Base-by-base conservation (phyloP, 1,140 invertebrate genomes). In the Euwallacea fornicatus region DNA sequence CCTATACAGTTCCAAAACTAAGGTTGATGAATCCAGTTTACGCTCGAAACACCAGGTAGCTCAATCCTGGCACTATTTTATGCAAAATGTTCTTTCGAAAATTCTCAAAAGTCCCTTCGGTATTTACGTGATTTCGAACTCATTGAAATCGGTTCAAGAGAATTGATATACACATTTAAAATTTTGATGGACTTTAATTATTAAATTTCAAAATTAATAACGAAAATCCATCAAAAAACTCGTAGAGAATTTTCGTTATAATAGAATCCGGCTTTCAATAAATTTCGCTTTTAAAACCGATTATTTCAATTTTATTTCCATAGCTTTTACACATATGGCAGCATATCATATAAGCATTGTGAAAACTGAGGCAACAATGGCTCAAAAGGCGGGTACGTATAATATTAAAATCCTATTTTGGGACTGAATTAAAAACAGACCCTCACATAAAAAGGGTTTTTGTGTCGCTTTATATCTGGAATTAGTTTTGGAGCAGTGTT, bases 221-320 rank as follows among this genome's bases (percentile, higher is more conserved):
- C 21, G 21, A 33, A 33, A 33, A 13, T 50, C 13, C 46, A 58
- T 15, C 21, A 33, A 33, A 33, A 33, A 33, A 33, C 21, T 33
- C 21, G 21, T 33, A 33, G 21, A 62, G 42, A n/a, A 63, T 63
- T 63, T 63, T 7, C 13, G 21, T 63, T 47, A 47, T 63, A 63
- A 58, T 21, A 15, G 55, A 63, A 63, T 13, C 8, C 10, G n/a
- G 42, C 13, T 63, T 63, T 47, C 16, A 7, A 43, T 16, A 15
- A 15, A 63, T 13, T 46, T 7, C 41, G 42, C 21, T 63, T 46
- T 47, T 46, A 16, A 63, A 63, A 46, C 13, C 13, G 13, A 63
- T 63, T 63, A 65, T 65, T 65, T 65, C 47, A 65, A 65, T 65
- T 65, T 53, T 42, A 54, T 54, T 54, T 54, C 54, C 13, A 54